Evolutionary conservation across 2,113 vertebrate genomes (phyloP), one percentile per base, ranked within the genome.

Genomic region (Stictonetta naevosa): DNA sequence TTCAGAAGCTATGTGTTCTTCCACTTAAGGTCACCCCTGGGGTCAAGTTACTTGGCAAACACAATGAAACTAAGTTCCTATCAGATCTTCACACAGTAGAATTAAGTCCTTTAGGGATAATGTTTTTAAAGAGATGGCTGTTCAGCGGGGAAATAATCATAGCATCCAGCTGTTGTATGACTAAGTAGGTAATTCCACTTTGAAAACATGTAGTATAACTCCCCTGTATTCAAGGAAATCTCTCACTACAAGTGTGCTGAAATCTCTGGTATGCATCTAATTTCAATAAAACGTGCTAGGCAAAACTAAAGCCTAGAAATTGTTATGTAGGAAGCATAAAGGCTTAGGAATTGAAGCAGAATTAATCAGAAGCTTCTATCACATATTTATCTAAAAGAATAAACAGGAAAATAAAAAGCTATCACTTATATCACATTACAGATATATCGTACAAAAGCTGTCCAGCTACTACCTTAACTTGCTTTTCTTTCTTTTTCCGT

Each of bases 401-500:
- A 75, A 55, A 59, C 6, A 50, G 31, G 23, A 91, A 73, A 19
- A 91, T 42, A 71, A 60, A 86, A 56, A 10, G 72, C 8, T 23
- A 75, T 60, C 53, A 33, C 6, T 48, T 48, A 48, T 48, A 80
- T 7, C 31, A 67, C 31, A 53, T 56, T 55, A 66, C 13, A 88
- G 80, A 90, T 36, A 63, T 3, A 73, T 38, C 19, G 9, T 36
- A 25, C 55, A 67, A 21, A 56, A 4, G 1, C 17, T 9, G 26
- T 68, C 42, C 48, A 83, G 16, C 7, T 34, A 79, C 97, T 98
- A 99, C 99, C 99, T 99, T 99, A 48, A 99, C 98, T 97, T 99
- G 99, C 90, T 99, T 99, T 96, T 99, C 99, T 93, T 99, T 99
- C 97, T 99, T 99, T 97, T 99, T 99, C 79, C 98, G 98, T 44